phyloP scores from a whole-genome alignment of 2,888 invertebrate species.

The Lepidochitona cinerea region DNA sequence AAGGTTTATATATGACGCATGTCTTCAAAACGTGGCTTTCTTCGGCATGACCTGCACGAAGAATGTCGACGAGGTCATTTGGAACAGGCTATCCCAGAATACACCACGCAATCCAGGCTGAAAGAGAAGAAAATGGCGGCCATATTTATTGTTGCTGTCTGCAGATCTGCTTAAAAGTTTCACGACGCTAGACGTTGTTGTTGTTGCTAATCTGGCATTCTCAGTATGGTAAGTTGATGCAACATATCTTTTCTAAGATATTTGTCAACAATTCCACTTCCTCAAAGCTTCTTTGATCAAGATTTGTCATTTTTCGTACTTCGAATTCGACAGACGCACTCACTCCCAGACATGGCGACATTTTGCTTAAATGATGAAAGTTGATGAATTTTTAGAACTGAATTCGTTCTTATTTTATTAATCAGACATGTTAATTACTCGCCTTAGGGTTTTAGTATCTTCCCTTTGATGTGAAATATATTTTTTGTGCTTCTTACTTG shows the following conservation, averaged over 20 bases:
- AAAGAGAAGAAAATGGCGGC: slow-evolving; percentile 40
- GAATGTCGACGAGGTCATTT: slow-evolving; percentile 5
- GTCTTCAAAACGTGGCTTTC: no score
- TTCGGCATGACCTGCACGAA: not conserved
- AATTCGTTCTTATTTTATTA: no score
- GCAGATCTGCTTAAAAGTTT: not conserved
- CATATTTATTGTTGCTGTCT: slow-evolving; percentile 44
- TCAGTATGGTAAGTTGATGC: slow-evolving; percentile 2
- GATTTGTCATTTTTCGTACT: not conserved
- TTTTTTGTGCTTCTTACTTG: no score
- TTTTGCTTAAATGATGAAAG: no score
- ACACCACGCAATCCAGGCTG: slow-evolving; percentile 28
- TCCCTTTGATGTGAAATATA: no score
- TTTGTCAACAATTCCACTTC: not conserved
- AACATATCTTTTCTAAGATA: not conserved
- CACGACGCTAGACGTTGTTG: not conserved
- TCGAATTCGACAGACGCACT: not conserved
- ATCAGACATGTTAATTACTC: no score
- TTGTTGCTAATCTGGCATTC: not conserved
- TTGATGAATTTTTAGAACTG: no score
- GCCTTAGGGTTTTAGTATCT: no score
- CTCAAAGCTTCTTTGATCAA: not conserved
- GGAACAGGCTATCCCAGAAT: slow-evolving; percentile 37
- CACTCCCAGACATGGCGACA: not conserved
- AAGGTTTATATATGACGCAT: no score